Evolutionary conservation across 2,888 invertebrate genomes (phyloP).

Genomic region (Dasypogon diadema): DNA sequence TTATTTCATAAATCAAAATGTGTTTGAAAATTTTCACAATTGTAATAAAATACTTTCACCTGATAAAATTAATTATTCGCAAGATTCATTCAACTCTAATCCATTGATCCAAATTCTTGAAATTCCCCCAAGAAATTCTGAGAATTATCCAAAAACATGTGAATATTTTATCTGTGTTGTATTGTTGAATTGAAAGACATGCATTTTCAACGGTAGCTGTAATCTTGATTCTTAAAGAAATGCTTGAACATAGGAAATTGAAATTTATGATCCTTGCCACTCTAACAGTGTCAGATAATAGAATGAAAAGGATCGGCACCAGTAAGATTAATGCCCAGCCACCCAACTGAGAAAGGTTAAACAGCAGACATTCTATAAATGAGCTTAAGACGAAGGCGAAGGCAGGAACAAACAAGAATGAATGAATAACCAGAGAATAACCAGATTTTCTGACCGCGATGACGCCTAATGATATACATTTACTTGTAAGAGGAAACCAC

Average conservation of each 20-base stretch:
- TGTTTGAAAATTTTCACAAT: too few species aligned
- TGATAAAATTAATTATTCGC: too few species aligned
- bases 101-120: not conserved
- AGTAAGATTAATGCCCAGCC: slow-evolving; percentile 50
- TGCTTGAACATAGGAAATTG: slow-evolving; percentile 42
- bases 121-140: not conserved
- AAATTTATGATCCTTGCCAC: slow-evolving; percentile 49
- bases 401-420: slow-evolving; percentile 36
- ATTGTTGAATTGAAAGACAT: slow-evolving; percentile 15
- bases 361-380: slow-evolving; percentile 27
- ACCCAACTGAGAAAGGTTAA: slow-evolving; percentile 52
- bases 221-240: slow-evolving; percentile 49
- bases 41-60: too few species aligned
- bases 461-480: slow-evolving; percentile 48
- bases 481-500: slow-evolving; percentile 48
- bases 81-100: too few species aligned
- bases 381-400: slow-evolving; percentile 39
- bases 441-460: slow-evolving; percentile 26
- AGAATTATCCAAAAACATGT: slow-evolving; percentile 1
- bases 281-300: slow-evolving; percentile 40
- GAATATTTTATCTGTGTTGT: not conserved
- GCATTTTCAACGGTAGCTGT: slow-evolving; percentile 43
- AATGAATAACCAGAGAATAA: slow-evolving; percentile 40
- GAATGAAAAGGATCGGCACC: slow-evolving; percentile 45
- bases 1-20: too few species aligned